Conservation (phyloP, 2,888 invertebrate species). For the Philopedon plagiatum region DNA sequence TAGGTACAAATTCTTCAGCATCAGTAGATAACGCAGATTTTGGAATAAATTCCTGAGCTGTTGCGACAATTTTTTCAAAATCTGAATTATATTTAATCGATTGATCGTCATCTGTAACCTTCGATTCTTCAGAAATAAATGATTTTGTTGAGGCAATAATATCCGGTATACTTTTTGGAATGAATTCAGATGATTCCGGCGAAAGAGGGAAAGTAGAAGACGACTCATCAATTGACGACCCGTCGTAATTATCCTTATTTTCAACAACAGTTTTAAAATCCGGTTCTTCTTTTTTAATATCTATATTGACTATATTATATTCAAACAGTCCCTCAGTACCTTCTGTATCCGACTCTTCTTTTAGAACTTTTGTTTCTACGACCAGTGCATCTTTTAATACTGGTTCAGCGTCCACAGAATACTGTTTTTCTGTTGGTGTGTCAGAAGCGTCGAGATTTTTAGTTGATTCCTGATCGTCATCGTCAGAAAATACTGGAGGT, state of each 20-base stretch:
- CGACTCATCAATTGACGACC: constrained; percentile 20
- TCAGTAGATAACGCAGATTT: constrained; percentile 55
- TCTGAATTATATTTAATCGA: constrained; percentile 49
- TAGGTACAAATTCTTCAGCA: constrained; percentile 64
- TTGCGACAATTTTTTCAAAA: constrained; percentile 63
- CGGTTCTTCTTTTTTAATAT: too few species aligned
- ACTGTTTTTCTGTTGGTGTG: not conserved
- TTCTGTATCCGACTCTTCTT: not conserved
- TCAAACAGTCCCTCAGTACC: not conserved
- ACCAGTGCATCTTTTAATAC: not conserved
- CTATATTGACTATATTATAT: too few species aligned
- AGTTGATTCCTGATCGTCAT: constrained; percentile 54
- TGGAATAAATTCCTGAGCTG: constrained; percentile 63
- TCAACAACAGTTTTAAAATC: too few species aligned
- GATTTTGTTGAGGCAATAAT: constrained; percentile 31
- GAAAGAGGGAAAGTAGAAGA: constrained; percentile 35
- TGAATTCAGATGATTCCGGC: constrained; percentile 52
- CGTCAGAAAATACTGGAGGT: constrained; percentile 60
- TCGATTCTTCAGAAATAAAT: constrained; percentile 48
- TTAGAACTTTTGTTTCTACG: not conserved
- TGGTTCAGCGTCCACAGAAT: not conserved
- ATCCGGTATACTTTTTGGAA: constrained; percentile 34
- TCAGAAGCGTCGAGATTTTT: not conserved
- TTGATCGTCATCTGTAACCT: constrained; percentile 17
- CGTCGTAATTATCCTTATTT: too few species aligned